Evolutionary conservation across 2,888 invertebrate genomes (phyloP).

Genomic region (Macaria liturata): DNA sequence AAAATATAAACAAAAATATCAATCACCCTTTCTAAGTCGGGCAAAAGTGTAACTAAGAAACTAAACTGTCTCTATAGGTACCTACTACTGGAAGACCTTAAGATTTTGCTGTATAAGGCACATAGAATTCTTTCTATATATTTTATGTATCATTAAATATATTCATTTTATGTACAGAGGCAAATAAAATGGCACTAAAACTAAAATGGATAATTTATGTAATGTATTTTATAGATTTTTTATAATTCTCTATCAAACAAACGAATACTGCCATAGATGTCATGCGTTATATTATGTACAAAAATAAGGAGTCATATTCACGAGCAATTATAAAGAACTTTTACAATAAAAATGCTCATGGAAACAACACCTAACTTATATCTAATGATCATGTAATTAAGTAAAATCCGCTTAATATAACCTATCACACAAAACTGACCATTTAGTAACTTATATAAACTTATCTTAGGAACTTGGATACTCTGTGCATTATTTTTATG

Average conservation of each 20-base stretch:
- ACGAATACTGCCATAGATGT: slow-evolving; percentile 81
- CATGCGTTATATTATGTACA: slow-evolving; percentile 68
- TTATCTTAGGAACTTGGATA: slow-evolving; percentile 58
- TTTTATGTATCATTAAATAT: slow-evolving; percentile 11
- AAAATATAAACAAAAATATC: too few species aligned
- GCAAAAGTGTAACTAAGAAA: too few species aligned
- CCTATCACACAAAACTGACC: slow-evolving; percentile 37
- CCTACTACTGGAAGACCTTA: slow-evolving; percentile 64
- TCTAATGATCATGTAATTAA: slow-evolving; percentile 24
- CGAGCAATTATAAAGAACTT: background rate
- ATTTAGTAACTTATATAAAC: slow-evolving; percentile 29
- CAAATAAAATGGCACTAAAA: slow-evolving; percentile 57
- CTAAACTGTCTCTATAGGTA: slow-evolving; percentile 17
- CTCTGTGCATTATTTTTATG: slow-evolving; percentile 44
- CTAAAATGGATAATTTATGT: slow-evolving; percentile 43
- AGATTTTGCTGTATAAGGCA: slow-evolving; percentile 81
- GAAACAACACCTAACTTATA: slow-evolving; percentile 28
- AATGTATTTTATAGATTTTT: slow-evolving; percentile 39
- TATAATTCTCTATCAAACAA: slow-evolving; percentile 46
- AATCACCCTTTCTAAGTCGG: too few species aligned
- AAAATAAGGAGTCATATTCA: slow-evolving; percentile 24
- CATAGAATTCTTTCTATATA: slow-evolving; percentile 50
- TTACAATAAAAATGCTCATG: background rate
- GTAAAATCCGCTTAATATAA: slow-evolving; percentile 17
- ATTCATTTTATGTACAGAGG: slow-evolving; percentile 18